A percentile compares a stretch with the other conserved stretches of the same genome.
Evolutionary conservation across 2,113 vertebrate species (phyloP).

Genomic region (Mirza zaza): DNA sequence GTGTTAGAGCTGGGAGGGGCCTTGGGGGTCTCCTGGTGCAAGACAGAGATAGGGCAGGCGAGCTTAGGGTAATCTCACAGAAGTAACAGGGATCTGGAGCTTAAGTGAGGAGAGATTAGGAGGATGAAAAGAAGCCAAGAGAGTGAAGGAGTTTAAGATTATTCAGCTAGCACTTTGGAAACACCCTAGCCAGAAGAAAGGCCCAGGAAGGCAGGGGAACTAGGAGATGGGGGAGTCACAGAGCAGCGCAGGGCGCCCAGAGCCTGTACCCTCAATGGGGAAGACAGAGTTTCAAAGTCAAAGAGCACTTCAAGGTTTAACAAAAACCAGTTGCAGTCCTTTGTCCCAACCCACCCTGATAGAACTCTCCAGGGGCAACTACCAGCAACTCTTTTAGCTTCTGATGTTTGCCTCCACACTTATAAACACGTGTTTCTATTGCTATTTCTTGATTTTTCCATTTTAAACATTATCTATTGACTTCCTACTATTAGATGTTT

Average conservation of each 20-base stretch:
- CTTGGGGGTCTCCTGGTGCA: background rate
- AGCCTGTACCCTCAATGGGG: background rate
- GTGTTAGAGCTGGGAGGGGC: background rate
- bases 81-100: background rate
- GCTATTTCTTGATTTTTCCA: background rate
- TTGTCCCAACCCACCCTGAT: background rate
- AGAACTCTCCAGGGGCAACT: background rate
- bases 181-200: background rate
- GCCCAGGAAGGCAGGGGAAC: background rate
- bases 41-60: background rate
- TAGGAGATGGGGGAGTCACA: background rate
- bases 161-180: background rate
- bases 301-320: background rate
- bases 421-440: background rate
- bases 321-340: background rate
- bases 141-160: background rate
- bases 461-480: background rate
- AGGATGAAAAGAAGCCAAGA: background rate
- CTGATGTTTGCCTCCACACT: background rate
- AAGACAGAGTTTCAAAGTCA: background rate
- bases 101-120: background rate
- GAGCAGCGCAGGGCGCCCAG: background rate
- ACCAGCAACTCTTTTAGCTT: background rate
- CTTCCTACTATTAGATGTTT: background rate
- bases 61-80: background rate